These are phyloP conservation scores for Rissa tridactyla DNA, from an alignment of 2,113 vertebrate species.

Conservation along the genomic window DNA sequence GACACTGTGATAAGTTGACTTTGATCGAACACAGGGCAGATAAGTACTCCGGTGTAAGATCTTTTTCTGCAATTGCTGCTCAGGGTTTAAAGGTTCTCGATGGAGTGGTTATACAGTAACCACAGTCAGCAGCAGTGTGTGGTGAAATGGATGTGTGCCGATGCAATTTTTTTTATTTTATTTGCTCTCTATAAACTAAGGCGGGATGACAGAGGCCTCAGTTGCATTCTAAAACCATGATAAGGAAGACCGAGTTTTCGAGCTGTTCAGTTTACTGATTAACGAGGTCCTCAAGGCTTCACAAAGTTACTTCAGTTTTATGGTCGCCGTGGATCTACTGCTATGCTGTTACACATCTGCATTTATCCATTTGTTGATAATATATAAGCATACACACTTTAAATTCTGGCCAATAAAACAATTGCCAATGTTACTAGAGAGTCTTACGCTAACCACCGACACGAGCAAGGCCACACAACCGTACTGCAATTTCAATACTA, in stretches of 20 bases:
- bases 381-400: background rate
- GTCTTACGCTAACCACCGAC: background rate
- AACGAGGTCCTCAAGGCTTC: slow-evolving; percentile 13
- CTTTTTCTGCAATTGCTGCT: background rate
- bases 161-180: background rate
- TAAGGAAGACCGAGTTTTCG: background rate
- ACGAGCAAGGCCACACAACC: background rate
- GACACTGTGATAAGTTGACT: background rate
- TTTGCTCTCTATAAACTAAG: slow-evolving; percentile 19
- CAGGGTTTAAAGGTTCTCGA: slow-evolving; percentile 59
- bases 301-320: background rate
- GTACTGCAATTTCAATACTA: background rate
- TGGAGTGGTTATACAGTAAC: slow-evolving; percentile 52
- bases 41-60: background rate
- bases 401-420: background rate
- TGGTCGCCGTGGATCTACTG: background rate
- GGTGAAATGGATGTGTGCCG: background rate
- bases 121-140: background rate
- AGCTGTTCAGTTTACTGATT: slow-evolving; percentile 18
- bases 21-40: background rate
- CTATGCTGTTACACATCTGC: background rate
- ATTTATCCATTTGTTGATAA: background rate
- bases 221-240: background rate
- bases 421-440: background rate
- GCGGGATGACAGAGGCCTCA: background rate